Percentiles rank a stretch among this genome's conserved stretches.
These are phyloP conservation scores for Gambelia wislizenii DNA, from an alignment of 2,797 vertebrate species.

Conservation along the genomic window DNA sequence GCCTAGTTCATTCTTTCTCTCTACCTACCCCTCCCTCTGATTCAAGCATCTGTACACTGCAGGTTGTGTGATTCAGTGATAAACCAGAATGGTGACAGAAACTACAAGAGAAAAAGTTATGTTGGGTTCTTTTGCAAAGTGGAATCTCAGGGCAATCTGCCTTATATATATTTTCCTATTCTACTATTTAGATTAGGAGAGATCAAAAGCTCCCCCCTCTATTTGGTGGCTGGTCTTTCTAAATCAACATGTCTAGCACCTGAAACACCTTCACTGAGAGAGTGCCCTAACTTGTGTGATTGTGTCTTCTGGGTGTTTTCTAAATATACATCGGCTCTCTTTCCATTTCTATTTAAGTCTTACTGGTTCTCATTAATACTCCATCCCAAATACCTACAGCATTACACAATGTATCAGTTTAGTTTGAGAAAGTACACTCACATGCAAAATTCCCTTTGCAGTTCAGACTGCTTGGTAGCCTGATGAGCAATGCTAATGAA, in stretches of 20 bases:
- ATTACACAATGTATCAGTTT: background rate
- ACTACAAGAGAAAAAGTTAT: background rate
- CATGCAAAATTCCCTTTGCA: too few species aligned
- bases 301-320: background rate
- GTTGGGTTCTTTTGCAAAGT: background rate
- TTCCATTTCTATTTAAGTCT: background rate
- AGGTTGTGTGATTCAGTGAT: background rate
- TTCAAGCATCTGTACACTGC: background rate
- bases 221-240: background rate
- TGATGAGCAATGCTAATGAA: background rate
- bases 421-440: background rate
- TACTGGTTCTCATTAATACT: background rate
- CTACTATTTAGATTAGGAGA: background rate
- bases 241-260: background rate
- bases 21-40: background rate
- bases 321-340: background rate
- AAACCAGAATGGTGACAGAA: background rate
- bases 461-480: background rate
- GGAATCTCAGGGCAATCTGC: background rate
- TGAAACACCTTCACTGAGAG: background rate
- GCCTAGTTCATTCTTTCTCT: background rate
- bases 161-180: background rate
- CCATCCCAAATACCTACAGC: background rate
- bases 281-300: background rate
- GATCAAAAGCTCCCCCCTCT: background rate